phyloP scores from a whole-genome alignment of 1,140 invertebrate species.

The Zaprionus africanus region DNA sequence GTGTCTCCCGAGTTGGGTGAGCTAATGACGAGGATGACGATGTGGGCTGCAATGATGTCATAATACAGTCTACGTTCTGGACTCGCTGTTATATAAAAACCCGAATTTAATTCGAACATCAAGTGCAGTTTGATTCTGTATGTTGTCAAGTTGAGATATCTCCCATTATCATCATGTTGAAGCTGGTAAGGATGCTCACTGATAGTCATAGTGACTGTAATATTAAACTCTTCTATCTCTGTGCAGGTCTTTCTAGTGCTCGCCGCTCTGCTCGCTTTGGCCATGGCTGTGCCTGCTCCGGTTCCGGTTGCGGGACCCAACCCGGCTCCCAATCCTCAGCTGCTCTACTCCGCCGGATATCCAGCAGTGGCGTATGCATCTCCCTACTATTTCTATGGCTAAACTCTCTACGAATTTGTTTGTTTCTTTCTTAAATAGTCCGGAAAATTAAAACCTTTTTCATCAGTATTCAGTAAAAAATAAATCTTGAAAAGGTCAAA shows the following conservation, averaged over 20 bases:
- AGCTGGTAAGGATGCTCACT: slow-evolving; percentile 57
- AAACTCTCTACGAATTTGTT: not conserved
- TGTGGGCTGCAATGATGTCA: slow-evolving; percentile 26
- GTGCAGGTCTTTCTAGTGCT: slow-evolving; percentile 66
- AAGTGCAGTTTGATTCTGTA: slow-evolving; percentile 58
- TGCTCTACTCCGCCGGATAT: slow-evolving; percentile 62
- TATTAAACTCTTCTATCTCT: not conserved
- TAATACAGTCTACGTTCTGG: not conserved
- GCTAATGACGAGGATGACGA: slow-evolving; percentile 14
- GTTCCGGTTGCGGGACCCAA: slow-evolving; percentile 55
- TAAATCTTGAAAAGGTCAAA: too few species aligned
- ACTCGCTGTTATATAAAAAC: slow-evolving; percentile 50
- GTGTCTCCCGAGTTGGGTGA: slow-evolving; percentile 3
- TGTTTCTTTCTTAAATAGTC: too few species aligned
- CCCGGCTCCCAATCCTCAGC: slow-evolving; percentile 64
- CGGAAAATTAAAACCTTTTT: too few species aligned
- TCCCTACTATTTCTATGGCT: slow-evolving; percentile 71
- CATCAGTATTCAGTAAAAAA: too few species aligned
- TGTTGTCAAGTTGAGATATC: slow-evolving; percentile 31
- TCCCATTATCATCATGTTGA: slow-evolving; percentile 60
- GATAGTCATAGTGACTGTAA: not conserved
- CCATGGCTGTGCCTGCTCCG: slow-evolving; percentile 59
- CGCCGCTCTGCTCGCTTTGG: slow-evolving; percentile 63
- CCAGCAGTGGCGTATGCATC: slow-evolving; percentile 66
- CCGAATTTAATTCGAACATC: slow-evolving; percentile 32